These are phyloP conservation scores for Toxotes lorentzi DNA, from an alignment of 2,797 vertebrate genomes.

Conservation along the genomic window DNA sequence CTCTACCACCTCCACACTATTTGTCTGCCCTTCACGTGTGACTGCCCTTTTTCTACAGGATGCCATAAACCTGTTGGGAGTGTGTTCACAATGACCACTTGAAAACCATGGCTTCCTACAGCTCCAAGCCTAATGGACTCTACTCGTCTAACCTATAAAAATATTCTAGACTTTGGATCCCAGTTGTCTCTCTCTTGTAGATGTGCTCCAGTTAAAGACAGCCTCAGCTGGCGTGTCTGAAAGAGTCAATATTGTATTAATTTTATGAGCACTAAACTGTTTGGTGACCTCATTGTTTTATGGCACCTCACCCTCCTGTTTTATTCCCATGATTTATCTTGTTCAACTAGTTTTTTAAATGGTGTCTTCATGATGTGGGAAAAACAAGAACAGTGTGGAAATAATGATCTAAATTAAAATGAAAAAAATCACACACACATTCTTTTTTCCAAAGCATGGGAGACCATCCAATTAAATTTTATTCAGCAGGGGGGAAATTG, in stretches of 20 bases:
- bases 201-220: constrained; percentile 39
- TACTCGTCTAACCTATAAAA: constrained; percentile 58
- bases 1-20: constrained; percentile 66
- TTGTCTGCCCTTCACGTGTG: constrained; percentile 69
- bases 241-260: constrained; percentile 70
- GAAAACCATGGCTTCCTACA: constrained; percentile 64
- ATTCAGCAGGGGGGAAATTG: constrained; percentile 60
- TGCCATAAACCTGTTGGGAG: constrained; percentile 75
- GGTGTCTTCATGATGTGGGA: constrained; percentile 2
- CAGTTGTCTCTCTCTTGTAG: constrained; percentile 31
- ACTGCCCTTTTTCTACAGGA: constrained; percentile 66
- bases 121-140: constrained; percentile 68
- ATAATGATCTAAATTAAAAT: constrained; percentile 40
- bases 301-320: constrained; percentile 22
- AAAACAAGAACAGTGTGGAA: constrained; percentile 18
- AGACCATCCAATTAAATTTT: constrained; percentile 80
- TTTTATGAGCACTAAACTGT: constrained; percentile 57
- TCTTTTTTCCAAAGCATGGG: constrained; percentile 52
- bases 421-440: not conserved
- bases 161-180: constrained; percentile 54
- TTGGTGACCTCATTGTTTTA: constrained; percentile 36
- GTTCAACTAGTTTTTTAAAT: constrained; percentile 32
- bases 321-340: constrained; percentile 25
- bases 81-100: constrained; percentile 66
- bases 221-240: constrained; percentile 56